Base-by-base conservation (phyloP, 2,797 vertebrate genomes). In the Takifugu ocellatus region DNA sequence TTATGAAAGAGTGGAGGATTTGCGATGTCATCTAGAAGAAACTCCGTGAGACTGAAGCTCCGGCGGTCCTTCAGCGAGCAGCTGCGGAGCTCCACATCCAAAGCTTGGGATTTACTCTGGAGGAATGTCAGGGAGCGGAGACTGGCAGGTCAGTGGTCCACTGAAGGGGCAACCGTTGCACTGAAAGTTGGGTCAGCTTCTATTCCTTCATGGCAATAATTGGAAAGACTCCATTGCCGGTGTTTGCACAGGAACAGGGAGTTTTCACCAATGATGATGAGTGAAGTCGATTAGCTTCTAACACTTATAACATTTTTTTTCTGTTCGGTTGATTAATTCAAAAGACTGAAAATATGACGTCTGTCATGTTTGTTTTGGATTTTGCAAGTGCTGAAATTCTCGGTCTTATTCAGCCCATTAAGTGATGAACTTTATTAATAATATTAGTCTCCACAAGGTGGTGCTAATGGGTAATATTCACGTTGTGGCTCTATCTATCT, bases 71-170 rank as follows among this genome's bases (percentile, higher is more conserved):
- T 97, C 78, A 97, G 95, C 62, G 93, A 94, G 78, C 94, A 94
- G 83, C 55, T 96, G 60, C 92, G 93, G 75, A 92, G 88, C 84
- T 94, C 93, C 86, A 93, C 93, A 12, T 88, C 90, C 82, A 91
- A 92, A 91, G 94, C 95, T 74, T 96, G 95, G 95, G 93, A 92
- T 77, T 83, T 94, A 79, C 91, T 97, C 54, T 94, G 95, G 95
- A 94, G 67, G 74, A 95, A 90, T 67, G 91, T 95, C 79, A 86
- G 95, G 12, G 94, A 95, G 84, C 88, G 92, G 64, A 89, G 93
- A 29, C 90, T 95, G 77, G 92, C 94, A 96, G 95, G 95, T 96
- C 90, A 89, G 95, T 93, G 61, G 51, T 59, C 73, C 74, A 61
- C 59, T 26, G 5, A n/a, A 46, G 44, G 44, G 8, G 3, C 16